A percentile compares a stretch with the other conserved stretches of the same genome.
Evolutionary conservation across 2,113 vertebrate species (phyloP).

Genomic region (Tetrao urogallus): DNA sequence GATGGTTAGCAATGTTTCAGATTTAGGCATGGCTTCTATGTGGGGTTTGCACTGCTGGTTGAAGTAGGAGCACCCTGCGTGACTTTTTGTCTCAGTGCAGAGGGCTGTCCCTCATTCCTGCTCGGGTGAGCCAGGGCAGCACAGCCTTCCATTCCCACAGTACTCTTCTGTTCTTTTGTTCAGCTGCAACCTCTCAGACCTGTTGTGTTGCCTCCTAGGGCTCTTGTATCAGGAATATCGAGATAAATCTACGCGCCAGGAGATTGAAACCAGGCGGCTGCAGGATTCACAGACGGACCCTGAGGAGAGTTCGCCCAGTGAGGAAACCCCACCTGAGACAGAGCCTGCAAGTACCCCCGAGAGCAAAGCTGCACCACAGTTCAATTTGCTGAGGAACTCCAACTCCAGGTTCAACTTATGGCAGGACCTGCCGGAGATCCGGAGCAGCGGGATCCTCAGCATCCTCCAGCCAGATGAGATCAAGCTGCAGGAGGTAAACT

Average conservation of each 20-base stretch:
- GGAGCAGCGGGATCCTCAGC: slow-evolving; percentile 85
- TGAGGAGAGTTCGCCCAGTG: slow-evolving; percentile 16
- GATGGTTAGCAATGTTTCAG: slow-evolving; percentile 10
- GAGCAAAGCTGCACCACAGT: slow-evolving; percentile 77
- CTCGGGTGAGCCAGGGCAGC: not conserved
- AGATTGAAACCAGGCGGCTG: slow-evolving; percentile 91
- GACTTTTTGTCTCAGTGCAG: not conserved
- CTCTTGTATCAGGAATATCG: slow-evolving; percentile 97
- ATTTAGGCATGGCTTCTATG: slow-evolving; percentile 34
- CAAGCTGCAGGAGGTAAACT: slow-evolving; percentile 92
- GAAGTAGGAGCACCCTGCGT: not conserved
- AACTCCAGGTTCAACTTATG: slow-evolving; percentile 89
- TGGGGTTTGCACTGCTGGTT: slow-evolving; percentile 15
- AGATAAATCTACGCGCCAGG: slow-evolving; percentile 92
- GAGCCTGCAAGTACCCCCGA: slow-evolving; percentile 49
- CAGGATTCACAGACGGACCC: slow-evolving; percentile 80
- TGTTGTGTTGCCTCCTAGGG: slow-evolving; percentile 73
- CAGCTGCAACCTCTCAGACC: not conserved
- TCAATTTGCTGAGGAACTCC: slow-evolving; percentile 81
- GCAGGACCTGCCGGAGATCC: slow-evolving; percentile 93
- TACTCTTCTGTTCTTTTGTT: not conserved
- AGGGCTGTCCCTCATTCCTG: not conserved
- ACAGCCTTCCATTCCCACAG: not conserved
- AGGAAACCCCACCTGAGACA: slow-evolving; percentile 76
- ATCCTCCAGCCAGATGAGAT: slow-evolving; percentile 86